Evolutionary conservation across 53 echinoderm and acorn worm species (phyloP), one percentile per base, ranked within the genome.

Genomic region (Temnopleurus reevesii): DNA sequence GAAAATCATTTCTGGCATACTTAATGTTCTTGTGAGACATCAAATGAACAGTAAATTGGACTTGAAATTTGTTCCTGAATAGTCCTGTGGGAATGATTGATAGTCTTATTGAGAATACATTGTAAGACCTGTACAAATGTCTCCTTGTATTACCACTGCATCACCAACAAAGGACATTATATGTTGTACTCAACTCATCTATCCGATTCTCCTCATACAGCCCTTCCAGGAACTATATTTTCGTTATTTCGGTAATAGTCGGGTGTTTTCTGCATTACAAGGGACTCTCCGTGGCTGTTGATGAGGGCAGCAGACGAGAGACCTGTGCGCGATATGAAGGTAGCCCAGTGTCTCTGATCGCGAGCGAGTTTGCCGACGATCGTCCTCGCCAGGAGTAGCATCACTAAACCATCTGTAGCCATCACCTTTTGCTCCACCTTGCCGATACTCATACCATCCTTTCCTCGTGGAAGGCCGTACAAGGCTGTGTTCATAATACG

Each of bases 341-440:
- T 85, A 60, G 61, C 46, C n/a, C 12, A 60, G 85, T 85, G 83
- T 83, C 54, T 83, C 83, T 85, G 85, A 59, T 85, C 43, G 28
- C 26, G 83, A 55, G 25, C 61, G 44, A 36, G 24, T n/a, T 85
- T 41, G 59, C 85, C 45, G 55, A n/a, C n/a, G n/a, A 83, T 60
- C 85, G 19, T 13, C 19, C n/a, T n/a, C n/a, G 60, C 45, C 27
- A 38, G 60, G 59, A 60, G 25, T 59, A 43, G 43, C 60, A 21
- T 25, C 61, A 59, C 4, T 59, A 35, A 85, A 61, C 85, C 85
- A 85, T 59, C 85, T 85, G 85, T 85, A 85, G 27, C 85, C 85
- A 8, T 85, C 85, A 85, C 85, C 85, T 85, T 19, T 85, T 44
- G 60, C 23, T 57, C 85, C 60, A 5, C 41, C 60, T 26, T 85